Evolutionary conservation across 1,140 invertebrate species (phyloP).

Genomic region (Sogatella furcifera): DNA sequence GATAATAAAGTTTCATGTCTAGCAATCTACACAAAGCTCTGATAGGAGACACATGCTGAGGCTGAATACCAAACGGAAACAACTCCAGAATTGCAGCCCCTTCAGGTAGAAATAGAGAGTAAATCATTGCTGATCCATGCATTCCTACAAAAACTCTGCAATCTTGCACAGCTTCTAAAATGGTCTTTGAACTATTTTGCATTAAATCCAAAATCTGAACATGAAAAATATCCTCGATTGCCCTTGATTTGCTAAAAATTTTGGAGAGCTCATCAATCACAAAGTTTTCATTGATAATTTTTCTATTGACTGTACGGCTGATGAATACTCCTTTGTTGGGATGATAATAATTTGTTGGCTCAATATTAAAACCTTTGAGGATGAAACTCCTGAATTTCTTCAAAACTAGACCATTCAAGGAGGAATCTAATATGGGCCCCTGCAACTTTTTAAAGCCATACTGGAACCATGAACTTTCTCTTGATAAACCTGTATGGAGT

Average conservation of each 20-base stretch:
- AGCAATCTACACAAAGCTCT: conserved; percentile 32
- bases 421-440: conserved; percentile 26
- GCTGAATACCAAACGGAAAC: conserved; percentile 35
- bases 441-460: conserved; percentile 40
- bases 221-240: conserved; percentile 4
- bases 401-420: conserved; percentile 13
- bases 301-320: conserved; percentile 34
- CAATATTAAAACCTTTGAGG: conserved; percentile 10
- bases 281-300: conserved; percentile 38
- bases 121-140: conserved; percentile 32
- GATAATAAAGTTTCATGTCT: conserved; percentile 32
- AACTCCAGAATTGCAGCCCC: conserved; percentile 28
- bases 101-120: conserved; percentile 28
- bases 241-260: conserved; percentile 6
- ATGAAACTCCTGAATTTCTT: conserved; percentile 22
- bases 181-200: conserved; percentile 26
- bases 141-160: conserved; percentile 30
- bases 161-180: conserved; percentile 28
- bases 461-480: conserved; percentile 37
- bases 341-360: neutral
- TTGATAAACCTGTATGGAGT: conserved; percentile 32
- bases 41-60: conserved; percentile 37
- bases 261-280: conserved; percentile 22
- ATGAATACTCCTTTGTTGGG: conserved; percentile 27
- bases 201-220: conserved; percentile 23